A percentile compares a stretch with the other conserved stretches of the same genome.
phyloP scores from a whole-genome alignment of 37 sponge, comb jelly and placozoan species.

The Corticium candelabrum region DNA sequence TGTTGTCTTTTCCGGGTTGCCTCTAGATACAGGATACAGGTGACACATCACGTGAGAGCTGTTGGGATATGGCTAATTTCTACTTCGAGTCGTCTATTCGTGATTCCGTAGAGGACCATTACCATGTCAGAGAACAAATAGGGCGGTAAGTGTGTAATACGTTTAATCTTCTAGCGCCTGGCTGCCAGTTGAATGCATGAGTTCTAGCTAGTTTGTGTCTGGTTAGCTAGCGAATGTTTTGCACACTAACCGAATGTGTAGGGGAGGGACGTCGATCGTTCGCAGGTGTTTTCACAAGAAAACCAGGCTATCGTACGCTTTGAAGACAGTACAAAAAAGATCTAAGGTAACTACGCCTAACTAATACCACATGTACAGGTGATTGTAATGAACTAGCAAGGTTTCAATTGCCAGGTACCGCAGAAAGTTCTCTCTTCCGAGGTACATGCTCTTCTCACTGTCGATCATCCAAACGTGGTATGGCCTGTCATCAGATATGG shows the following conservation, averaged over 20 bases:
- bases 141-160: neutral
- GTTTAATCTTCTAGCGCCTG: no score
- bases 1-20: no score
- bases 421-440: conserved; percentile 17
- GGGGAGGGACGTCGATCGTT: conserved; percentile 26
- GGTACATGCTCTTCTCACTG: conserved; percentile 6
- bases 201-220: no score
- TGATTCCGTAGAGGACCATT: neutral
- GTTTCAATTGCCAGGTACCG: neutral
- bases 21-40: no score
- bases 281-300: conserved; percentile 13
- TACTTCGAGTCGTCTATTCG: neutral
- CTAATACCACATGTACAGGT: neutral
- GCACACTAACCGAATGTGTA: conserved; percentile 2
- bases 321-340: conserved; percentile 26
- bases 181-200: no score
- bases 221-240: no score
- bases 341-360: no score
- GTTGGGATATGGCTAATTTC: neutral
- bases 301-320: conserved; percentile 11
- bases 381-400: neutral
- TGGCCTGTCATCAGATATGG: no score
- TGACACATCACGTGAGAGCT: no score
- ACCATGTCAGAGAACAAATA: neutral
- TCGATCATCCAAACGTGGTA: conserved; percentile 22